Conservation (phyloP, 2,113 vertebrate genomes). For the Neotragus pygmaeus region DNA sequence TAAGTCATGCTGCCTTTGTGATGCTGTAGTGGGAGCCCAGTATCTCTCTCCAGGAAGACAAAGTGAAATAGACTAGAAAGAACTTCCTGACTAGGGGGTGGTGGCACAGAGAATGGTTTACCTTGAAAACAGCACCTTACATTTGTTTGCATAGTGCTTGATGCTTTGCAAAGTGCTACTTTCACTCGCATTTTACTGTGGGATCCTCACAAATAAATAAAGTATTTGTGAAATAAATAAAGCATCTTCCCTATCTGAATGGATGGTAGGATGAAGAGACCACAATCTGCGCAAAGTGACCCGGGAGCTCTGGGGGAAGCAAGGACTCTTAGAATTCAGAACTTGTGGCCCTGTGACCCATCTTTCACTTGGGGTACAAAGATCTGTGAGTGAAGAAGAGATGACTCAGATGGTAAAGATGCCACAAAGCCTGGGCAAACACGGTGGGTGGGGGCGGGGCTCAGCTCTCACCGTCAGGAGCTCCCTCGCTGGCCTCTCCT, state of each 20-base stretch:
- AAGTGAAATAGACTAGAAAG: not conserved
- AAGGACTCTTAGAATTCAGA: not conserved
- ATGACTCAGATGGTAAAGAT: not conserved
- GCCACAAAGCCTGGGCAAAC: no score
- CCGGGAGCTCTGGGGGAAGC: not conserved
- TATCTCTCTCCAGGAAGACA: not conserved
- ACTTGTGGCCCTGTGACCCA: not conserved
- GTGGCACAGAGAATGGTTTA: not conserved
- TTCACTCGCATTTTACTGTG: not conserved
- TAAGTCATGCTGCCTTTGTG: not conserved
- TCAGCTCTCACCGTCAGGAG: slow-evolving; percentile 72
- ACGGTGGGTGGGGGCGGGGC: rapidly evolving
- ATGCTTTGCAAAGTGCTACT: not conserved
- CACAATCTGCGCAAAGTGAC: not conserved
- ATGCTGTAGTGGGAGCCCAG: not conserved
- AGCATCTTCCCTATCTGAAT: not conserved
- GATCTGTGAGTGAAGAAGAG: not conserved
- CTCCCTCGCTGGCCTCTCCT: not conserved
- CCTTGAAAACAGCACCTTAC: not conserved
- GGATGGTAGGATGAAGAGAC: not conserved
- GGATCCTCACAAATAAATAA: not conserved
- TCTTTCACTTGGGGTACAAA: not conserved
- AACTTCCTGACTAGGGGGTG: not conserved
- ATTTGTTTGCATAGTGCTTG: not conserved
- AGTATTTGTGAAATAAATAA: not conserved